phyloP scores from a whole-genome alignment of 35 echinoderm and acorn worm species.

The Eucidaris tribuloides region DNA sequence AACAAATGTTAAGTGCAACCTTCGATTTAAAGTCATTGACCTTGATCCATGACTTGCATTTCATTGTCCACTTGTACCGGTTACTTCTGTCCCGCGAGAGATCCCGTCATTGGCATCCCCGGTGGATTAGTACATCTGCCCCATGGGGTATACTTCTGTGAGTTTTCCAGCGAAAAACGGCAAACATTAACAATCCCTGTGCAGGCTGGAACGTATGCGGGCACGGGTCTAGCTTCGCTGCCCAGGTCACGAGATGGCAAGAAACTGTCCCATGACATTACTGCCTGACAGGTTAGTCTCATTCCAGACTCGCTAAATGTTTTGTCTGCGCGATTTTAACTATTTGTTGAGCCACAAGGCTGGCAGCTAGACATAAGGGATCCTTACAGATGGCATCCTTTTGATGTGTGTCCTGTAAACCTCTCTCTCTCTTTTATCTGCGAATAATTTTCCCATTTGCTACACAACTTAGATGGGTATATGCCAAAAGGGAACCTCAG shows the following conservation, averaged over 20 bases:
- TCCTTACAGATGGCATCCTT: too few species aligned
- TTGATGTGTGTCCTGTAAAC: too few species aligned
- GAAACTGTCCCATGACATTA: constrained; percentile 72
- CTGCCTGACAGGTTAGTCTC: constrained; percentile 67
- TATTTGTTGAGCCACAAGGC: not conserved
- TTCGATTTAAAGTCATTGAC: too few species aligned
- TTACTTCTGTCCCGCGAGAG: constrained; percentile 83
- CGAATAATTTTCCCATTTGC: too few species aligned
- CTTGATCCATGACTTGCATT: too few species aligned
- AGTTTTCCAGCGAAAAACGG: constrained; percentile 40
- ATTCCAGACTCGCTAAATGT: not conserved
- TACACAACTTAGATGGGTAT: too few species aligned
- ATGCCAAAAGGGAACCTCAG: too few species aligned
- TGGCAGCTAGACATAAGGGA: too few species aligned
- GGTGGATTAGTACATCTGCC: constrained; percentile 73
- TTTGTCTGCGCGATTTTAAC: not conserved
- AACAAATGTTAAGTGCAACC: too few species aligned
- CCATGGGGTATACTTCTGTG: constrained; percentile 83
- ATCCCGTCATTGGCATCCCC: constrained; percentile 70
- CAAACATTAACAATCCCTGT: constrained; percentile 58
- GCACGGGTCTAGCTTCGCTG: constrained; percentile 34
- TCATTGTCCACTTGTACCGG: too few species aligned
- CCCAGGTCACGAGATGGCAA: constrained; percentile 47
- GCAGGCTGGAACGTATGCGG: constrained; percentile 66
- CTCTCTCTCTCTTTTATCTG: too few species aligned